phyloP scores from a whole-genome alignment of 1,140 invertebrate species.

The Monochamus saltuarius region DNA sequence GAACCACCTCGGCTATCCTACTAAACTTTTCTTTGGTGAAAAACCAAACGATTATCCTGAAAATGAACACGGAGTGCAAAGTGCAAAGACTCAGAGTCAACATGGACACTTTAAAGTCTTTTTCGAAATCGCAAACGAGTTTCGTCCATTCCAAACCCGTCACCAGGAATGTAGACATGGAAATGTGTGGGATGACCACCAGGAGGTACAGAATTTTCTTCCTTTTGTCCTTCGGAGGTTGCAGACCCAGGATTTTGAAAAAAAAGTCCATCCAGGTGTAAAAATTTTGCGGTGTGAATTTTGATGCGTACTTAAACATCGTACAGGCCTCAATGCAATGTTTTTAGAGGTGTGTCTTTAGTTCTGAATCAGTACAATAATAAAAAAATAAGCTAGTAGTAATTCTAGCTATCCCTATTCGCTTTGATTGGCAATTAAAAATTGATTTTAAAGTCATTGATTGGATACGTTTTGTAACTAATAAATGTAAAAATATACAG shows the following conservation, averaged over 20 bases:
- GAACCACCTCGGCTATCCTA: background rate
- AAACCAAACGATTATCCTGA: conserved; percentile 1
- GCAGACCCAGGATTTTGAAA: background rate
- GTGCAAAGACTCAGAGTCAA: background rate
- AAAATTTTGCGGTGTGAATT: background rate
- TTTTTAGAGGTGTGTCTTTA: background rate
- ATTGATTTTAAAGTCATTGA: background rate
- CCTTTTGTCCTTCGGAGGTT: background rate
- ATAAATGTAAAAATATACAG: too few species aligned
- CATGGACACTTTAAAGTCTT: conserved; percentile 4
- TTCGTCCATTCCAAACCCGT: background rate
- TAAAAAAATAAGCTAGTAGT: too few species aligned
- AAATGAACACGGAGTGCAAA: conserved; percentile 2
- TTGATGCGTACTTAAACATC: background rate
- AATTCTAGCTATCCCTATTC: background rate
- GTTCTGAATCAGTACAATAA: too few species aligned
- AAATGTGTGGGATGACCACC: background rate
- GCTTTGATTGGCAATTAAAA: background rate
- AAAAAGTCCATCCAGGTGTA: conserved; percentile 3
- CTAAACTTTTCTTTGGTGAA: background rate
- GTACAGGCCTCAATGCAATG: background rate
- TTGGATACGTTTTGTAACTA: background rate
- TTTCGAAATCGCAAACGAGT: background rate
- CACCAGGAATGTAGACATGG: background rate
- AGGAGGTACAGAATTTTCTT: background rate